Conservation (phyloP, 37 sponge, comb jelly and placozoan genomes). For the Hexactinellida sp. region DNA sequence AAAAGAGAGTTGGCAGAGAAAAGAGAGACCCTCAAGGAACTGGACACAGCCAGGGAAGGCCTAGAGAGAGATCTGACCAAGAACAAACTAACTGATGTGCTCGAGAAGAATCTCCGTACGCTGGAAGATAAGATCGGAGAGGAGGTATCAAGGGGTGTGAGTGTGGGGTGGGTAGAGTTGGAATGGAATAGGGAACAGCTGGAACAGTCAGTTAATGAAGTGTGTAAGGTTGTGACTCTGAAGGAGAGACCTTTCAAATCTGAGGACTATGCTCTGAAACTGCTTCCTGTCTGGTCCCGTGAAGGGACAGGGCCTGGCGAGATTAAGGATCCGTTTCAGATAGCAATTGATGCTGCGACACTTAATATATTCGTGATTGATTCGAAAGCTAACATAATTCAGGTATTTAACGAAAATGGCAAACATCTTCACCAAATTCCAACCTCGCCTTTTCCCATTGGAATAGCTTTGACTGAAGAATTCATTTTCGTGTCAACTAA, state of each 20-base stretch:
- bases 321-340: neutral
- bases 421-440: neutral
- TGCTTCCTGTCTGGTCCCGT: conserved; percentile 4
- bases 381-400: neutral
- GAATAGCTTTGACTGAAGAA: neutral
- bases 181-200: neutral
- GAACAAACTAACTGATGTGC: neutral
- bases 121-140: conserved; percentile 7
- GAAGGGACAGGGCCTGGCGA: neutral
- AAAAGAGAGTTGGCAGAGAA: neutral
- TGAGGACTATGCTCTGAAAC: neutral
- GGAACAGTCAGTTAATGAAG: neutral
- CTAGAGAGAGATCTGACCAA: neutral
- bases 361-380: neutral
- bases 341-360: neutral
- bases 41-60: neutral
- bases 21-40: neutral
- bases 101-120: neutral
- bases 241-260: neutral
- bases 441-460: neutral
- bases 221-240: neutral
- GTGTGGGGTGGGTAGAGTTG: neutral
- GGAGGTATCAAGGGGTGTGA: neutral
- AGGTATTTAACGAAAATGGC: neutral
- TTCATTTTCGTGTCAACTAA: neutral